phyloP scores from a whole-genome alignment of 1,140 invertebrate genomes.

The Trachymyrmex cornetzi region DNA sequence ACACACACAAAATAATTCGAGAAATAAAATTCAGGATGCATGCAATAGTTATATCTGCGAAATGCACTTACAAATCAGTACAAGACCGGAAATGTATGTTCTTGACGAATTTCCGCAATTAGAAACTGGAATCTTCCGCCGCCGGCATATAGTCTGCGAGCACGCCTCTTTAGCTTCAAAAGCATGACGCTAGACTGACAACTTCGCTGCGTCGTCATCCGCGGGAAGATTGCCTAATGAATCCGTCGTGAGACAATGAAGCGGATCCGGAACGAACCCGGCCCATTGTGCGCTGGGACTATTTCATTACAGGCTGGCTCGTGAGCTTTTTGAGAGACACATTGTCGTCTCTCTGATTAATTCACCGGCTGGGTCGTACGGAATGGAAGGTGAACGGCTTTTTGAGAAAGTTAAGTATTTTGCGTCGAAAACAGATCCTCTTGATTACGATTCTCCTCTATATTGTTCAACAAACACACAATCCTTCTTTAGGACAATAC shows the following conservation, averaged over 20 bases:
- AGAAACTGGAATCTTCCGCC: constrained; percentile 17
- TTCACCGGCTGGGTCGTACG: constrained; percentile 51
- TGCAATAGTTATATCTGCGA: not conserved
- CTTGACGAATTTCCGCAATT: constrained; percentile 38
- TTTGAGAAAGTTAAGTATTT: constrained; percentile 51
- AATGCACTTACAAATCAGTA: not conserved
- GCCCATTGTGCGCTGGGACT: constrained; percentile 66
- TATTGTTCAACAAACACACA: not conserved
- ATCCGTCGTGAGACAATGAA: constrained; percentile 73
- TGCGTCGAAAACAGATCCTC: not conserved
- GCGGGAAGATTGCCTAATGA: constrained; percentile 72
- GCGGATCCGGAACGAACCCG: constrained; percentile 25
- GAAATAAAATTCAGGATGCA: not conserved
- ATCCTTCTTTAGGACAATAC: not conserved
- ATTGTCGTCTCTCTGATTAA: constrained; percentile 72
- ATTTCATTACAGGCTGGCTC: constrained; percentile 72
- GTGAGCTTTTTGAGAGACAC: constrained; percentile 65
- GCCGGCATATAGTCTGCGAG: constrained; percentile 7
- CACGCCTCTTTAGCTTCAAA: constrained; percentile 19
- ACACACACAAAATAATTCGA: not conserved
- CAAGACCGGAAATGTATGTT: constrained; percentile 9
- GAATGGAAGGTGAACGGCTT: not conserved
- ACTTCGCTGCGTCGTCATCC: constrained; percentile 53
- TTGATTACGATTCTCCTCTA: not conserved
- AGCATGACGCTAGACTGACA: constrained; percentile 50